phyloP scores from a whole-genome alignment of 2,113 vertebrate genomes.

The Hirundichthys speculiger region DNA sequence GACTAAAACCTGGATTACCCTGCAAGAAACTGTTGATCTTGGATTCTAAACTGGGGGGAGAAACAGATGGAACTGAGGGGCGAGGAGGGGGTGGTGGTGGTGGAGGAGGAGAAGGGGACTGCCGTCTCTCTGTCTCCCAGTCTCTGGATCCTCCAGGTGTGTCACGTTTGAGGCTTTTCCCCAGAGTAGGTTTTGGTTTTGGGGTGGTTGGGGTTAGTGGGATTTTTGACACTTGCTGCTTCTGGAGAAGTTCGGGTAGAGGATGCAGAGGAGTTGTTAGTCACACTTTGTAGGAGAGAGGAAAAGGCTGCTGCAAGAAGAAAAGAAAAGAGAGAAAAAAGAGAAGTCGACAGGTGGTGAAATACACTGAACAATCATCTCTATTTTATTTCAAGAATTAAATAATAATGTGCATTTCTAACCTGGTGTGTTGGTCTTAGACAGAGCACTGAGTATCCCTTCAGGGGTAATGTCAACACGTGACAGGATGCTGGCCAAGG shows the following conservation, averaged over 20 bases:
- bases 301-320: slow-evolving; percentile 86
- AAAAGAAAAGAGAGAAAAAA: slow-evolving; percentile 17
- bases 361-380: background rate
- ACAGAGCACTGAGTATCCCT: slow-evolving; percentile 91
- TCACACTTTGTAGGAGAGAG: slow-evolving; percentile 91
- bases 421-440: slow-evolving; percentile 95
- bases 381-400: background rate
- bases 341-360: background rate
- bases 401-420: slow-evolving; percentile 12
- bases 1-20: slow-evolving; percentile 94
- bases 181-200: slow-evolving; percentile 78
- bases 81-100: slow-evolving; percentile 55
- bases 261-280: slow-evolving; percentile 67
- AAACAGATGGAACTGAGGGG: slow-evolving; percentile 63
- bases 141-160: slow-evolving; percentile 58
- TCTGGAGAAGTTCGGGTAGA: slow-evolving; percentile 78
- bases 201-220: slow-evolving; percentile 84
- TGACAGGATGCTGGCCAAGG: slow-evolving; percentile 93
- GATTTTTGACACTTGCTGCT: slow-evolving; percentile 72
- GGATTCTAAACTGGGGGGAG: slow-evolving; percentile 91
- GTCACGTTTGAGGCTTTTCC: slow-evolving; percentile 69
- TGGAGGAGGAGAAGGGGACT: slow-evolving; percentile 71
- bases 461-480: slow-evolving; percentile 96
- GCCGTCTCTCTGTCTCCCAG: slow-evolving; percentile 65
- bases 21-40: slow-evolving; percentile 99